phyloP scores from a whole-genome alignment of 23 tunicate species.

The Trididemnum clinides region DNA sequence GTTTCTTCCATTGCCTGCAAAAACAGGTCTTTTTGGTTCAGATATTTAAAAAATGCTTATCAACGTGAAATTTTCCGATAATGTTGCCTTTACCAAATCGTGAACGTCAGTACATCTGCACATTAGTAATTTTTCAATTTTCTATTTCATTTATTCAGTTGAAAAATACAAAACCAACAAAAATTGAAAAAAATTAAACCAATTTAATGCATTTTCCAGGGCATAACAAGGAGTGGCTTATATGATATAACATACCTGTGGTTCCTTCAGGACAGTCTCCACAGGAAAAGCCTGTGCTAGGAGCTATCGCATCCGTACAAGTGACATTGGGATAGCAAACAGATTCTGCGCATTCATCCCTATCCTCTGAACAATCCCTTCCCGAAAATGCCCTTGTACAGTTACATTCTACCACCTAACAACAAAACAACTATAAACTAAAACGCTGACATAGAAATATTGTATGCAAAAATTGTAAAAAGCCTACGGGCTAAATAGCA shows the following conservation, averaged over 20 bases:
- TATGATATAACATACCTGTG: conserved; percentile 41
- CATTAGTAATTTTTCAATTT: too few species aligned
- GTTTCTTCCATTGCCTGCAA: conserved; percentile 60
- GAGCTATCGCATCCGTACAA: conserved; percentile 51
- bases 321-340: conserved; percentile 51
- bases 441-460: too few species aligned
- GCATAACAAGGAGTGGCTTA: too few species aligned
- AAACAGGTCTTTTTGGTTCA: not conserved
- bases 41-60: not conserved
- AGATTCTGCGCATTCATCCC: conserved; percentile 39
- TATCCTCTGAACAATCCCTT: conserved; percentile 45
- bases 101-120: too few species aligned
- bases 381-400: conserved; percentile 62
- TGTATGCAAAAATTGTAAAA: not conserved
- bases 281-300: conserved; percentile 41
- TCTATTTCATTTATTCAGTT: too few species aligned
- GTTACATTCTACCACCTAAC: conserved; percentile 44
- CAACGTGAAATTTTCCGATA: not conserved
- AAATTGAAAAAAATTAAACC: too few species aligned
- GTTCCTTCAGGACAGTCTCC: conserved; percentile 55
- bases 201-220: too few species aligned
- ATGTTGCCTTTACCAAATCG: not conserved
- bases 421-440: not conserved
- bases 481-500: not conserved
- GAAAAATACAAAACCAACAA: too few species aligned